Percentiles rank a stretch among this genome's conserved stretches.
These are phyloP conservation scores for Dynastes tityus DNA, from an alignment of 2,888 invertebrate genomes.

Conservation along the genomic window DNA sequence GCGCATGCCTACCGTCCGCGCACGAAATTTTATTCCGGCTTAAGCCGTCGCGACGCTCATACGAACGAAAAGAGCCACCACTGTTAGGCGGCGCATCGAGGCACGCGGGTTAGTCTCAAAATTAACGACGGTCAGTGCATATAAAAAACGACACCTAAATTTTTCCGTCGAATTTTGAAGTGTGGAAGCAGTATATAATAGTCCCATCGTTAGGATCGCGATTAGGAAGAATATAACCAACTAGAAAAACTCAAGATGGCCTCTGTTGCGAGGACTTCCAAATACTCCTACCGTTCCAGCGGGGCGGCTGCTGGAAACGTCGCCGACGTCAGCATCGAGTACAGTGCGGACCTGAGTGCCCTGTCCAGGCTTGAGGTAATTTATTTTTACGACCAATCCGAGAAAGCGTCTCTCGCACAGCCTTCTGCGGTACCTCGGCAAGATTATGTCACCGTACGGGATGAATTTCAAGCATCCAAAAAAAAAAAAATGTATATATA, in stretches of 20 bases:
- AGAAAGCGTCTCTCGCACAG: background rate
- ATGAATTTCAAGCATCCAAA: too few relatives aligned
- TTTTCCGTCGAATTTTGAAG: background rate
- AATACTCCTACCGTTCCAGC: slow-evolving; percentile 93
- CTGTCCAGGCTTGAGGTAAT: slow-evolving; percentile 96
- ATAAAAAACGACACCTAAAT: slow-evolving; percentile 7
- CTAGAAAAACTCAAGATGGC: slow-evolving; percentile 62
- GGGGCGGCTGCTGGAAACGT: slow-evolving; percentile 79
- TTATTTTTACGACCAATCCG: slow-evolving; percentile 45
- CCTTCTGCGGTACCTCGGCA: slow-evolving; percentile 13
- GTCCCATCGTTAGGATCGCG: background rate
- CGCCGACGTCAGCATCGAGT: slow-evolving; percentile 96
- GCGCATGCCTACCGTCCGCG: slow-evolving; percentile 61
- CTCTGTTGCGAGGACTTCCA: slow-evolving; percentile 81
- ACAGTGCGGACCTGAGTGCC: slow-evolving; percentile 93
- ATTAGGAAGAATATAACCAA: slow-evolving; percentile 35
- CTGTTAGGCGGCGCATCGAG: slow-evolving; percentile 73
- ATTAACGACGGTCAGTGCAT: slow-evolving; percentile 68
- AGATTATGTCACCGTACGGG: slow-evolving; percentile 35
- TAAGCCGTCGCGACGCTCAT: slow-evolving; percentile 72
- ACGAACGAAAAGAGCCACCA: slow-evolving; percentile 76
- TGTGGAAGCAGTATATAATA: background rate
- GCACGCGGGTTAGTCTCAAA: slow-evolving; percentile 68
- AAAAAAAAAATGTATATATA: background rate
- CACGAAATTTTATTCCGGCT: slow-evolving; percentile 64